These are phyloP conservation scores for Sesia bembeciformis DNA, from an alignment of 2,888 invertebrate genomes.

Conservation along the genomic window DNA sequence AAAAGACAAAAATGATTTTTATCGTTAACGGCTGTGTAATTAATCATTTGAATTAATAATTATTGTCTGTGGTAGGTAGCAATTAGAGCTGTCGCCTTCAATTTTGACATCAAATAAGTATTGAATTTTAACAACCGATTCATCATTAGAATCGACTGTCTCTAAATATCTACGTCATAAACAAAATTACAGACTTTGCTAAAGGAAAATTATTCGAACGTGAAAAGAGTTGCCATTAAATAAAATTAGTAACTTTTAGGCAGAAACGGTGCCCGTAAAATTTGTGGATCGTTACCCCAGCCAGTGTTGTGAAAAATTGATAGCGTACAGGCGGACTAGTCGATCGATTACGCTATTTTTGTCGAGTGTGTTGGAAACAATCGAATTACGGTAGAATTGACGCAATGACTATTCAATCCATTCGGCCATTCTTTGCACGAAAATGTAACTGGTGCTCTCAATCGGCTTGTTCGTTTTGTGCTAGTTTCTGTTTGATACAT, in stretches of 20 bases:
- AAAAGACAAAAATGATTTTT: too few relatives aligned
- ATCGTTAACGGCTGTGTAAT: too few relatives aligned
- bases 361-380: conserved; percentile 5
- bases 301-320: conserved; percentile 50
- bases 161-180: background rate
- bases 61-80: too few relatives aligned
- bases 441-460: too few relatives aligned
- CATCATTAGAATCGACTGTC: background rate
- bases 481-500: too few relatives aligned
- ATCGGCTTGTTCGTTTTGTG: too few relatives aligned
- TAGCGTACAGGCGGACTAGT: conserved; percentile 6
- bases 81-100: too few relatives aligned
- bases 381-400: background rate
- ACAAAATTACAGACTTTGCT: background rate
- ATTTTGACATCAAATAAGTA: too few relatives aligned
- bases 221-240: conserved; percentile 2
- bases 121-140: background rate
- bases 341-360: conserved; percentile 25
- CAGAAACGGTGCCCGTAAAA: conserved; percentile 15
- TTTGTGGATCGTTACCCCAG: conserved; percentile 26
- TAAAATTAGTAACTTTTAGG: conserved; percentile 5
- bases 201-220: conserved; percentile 1
- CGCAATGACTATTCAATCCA: too few relatives aligned
- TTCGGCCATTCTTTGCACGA: too few relatives aligned
- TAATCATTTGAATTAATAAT: too few relatives aligned